Base-by-base conservation (phyloP, 35 echinoderm and acorn worm genomes). In the Apostichopus parvimensis region DNA sequence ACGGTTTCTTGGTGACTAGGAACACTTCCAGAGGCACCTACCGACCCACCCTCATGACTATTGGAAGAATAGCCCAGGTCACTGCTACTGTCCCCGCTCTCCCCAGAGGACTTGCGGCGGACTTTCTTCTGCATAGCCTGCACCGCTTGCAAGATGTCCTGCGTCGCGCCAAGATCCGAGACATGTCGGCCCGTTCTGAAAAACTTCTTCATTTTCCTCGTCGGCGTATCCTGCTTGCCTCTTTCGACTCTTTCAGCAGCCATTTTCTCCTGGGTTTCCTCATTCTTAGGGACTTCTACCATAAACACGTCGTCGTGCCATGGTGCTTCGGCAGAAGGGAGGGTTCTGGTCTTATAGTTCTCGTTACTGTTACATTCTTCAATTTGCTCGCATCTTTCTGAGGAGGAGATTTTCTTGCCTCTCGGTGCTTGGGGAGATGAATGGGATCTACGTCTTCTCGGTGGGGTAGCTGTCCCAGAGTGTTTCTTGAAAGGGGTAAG, bases 41-140 rank as follows among this genome's bases (percentile, higher is more conserved):
- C 85, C 52, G 23, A 57, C 5, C 10, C n/a, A 34, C 8, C 5
- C 53, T 28, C 28, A 53, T 90, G 88, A 77, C 65, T 56, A 52
- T 21, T 78, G 53, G 68, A 77, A 11, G 88, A 78, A 78, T 90
- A 77, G 4, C 88, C 88, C 28, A 12, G 5, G 56, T 90, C 88
- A 52, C 28, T 90, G 25, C 66, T 34, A 77, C 68, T 77, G 68
- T 90, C 88, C 14, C 73, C 73, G 76, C 88, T 90, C 17, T 56
- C 88, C 9, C 88, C 88, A 18, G 88, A 90, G 1, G 88, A 90
- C 71, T 57, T 90, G 12, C 88, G 88, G 4, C 88, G 66, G 10
- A 78, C 88, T 52, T 90, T 90, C 68, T 72, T 90, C 28, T 90
- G 88, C 88, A 90, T 90, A 9, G 88, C 68, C 73, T 90, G 88